Conservation (phyloP, 2,888 invertebrate species). For the Synanthedon tipuliformis region DNA sequence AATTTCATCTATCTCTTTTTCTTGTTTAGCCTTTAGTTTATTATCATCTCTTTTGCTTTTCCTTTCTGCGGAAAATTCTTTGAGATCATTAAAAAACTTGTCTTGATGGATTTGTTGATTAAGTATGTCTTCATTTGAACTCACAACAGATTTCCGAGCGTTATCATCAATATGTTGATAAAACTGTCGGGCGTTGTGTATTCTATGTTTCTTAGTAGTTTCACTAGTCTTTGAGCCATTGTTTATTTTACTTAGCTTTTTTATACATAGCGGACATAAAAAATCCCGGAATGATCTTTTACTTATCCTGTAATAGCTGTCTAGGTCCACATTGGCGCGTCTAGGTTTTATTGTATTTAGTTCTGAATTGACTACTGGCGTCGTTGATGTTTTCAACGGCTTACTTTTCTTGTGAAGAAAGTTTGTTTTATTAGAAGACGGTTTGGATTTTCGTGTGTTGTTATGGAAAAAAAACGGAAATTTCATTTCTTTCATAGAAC, state of each 20-base stretch:
- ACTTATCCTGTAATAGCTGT: background rate
- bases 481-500: background rate
- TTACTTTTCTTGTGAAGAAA: background rate
- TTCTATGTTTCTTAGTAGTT: background rate
- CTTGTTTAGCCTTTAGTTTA: background rate
- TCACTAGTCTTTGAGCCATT: background rate
- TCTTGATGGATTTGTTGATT: background rate
- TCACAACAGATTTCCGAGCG: background rate
- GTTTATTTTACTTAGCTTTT: background rate
- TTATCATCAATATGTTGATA: background rate
- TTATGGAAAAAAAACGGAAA: slow-evolving; percentile 1
- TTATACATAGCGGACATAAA: background rate
- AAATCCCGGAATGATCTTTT: background rate
- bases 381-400: background rate
- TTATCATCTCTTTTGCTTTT: background rate
- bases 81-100: background rate
- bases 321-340: background rate
- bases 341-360: background rate
- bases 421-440: background rate
- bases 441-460: background rate
- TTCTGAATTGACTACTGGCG: background rate
- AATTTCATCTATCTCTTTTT: background rate
- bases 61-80: background rate
- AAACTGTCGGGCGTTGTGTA: background rate
- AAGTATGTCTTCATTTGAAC: background rate